phyloP scores from a whole-genome alignment of 2,888 invertebrate genomes.

The Celastrina argiolus region DNA sequence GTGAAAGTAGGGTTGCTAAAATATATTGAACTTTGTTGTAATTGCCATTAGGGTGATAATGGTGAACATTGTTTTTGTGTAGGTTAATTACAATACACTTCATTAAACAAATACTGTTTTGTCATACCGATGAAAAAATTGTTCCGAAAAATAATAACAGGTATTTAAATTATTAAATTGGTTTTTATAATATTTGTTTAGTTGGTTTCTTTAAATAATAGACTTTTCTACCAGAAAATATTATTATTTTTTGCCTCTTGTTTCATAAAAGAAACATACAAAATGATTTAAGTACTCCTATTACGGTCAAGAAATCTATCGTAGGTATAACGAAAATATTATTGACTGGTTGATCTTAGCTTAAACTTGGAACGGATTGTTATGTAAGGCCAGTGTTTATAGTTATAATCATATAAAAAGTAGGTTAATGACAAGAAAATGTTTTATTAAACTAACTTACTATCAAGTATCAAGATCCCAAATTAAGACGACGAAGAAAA shows the following conservation, averaged over 20 bases:
- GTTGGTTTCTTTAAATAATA: background rate
- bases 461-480: too few species aligned
- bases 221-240: background rate
- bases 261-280: background rate
- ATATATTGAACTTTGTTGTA: background rate
- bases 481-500: background rate
- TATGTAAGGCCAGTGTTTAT: too few species aligned
- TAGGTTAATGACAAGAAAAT: too few species aligned
- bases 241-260: background rate
- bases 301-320: too few species aligned
- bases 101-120: conserved; percentile 40
- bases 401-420: too few species aligned
- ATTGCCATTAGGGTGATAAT: background rate
- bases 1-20: background rate
- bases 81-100: conserved; percentile 36
- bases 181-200: conserved; percentile 19
- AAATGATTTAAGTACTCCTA: too few species aligned
- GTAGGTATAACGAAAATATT: too few species aligned
- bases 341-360: too few species aligned
- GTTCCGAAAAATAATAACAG: conserved; percentile 13
- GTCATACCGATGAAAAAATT: conserved; percentile 30
- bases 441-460: too few species aligned
- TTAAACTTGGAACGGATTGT: too few species aligned
- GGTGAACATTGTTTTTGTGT: background rate
- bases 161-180: conserved; percentile 4